Conservation (phyloP, 2,888 invertebrate species). For the Eupithecia vulgata region DNA sequence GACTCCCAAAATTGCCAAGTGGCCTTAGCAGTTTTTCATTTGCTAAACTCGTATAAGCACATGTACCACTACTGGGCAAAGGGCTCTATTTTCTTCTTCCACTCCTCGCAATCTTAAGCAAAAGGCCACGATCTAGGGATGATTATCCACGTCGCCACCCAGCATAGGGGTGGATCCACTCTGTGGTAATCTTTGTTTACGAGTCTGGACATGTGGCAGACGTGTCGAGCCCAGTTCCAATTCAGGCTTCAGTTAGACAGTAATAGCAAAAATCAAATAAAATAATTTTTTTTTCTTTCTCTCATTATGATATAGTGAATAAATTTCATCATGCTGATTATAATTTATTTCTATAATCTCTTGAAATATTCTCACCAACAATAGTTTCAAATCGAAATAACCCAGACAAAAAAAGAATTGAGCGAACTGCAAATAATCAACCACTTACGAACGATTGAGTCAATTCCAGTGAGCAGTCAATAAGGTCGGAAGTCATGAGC, state of each 20-base stretch:
- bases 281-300: not conserved
- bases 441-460: slow-evolving; percentile 33
- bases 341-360: not conserved
- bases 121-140: not conserved
- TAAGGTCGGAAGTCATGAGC: slow-evolving; percentile 59
- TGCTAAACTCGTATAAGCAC: not conserved
- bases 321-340: no score
- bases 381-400: slow-evolving; percentile 4
- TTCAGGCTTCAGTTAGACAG: no score
- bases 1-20: no score
- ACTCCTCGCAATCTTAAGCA: not conserved
- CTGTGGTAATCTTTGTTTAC: not conserved
- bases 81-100: not conserved
- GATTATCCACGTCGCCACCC: not conserved
- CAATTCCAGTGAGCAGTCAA: slow-evolving; percentile 32
- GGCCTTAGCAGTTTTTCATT: not conserved
- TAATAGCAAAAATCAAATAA: not conserved
- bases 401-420: slow-evolving; percentile 23
- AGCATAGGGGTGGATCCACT: not conserved
- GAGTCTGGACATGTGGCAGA: not conserved
- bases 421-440: slow-evolving; percentile 24
- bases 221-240: not conserved
- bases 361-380: not conserved
- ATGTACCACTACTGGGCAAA: no score
- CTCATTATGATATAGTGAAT: not conserved